Evolutionary conservation across 1,140 invertebrate species (phyloP), one percentile per base, ranked within the genome.

Genomic region (Halesus radiatus): DNA sequence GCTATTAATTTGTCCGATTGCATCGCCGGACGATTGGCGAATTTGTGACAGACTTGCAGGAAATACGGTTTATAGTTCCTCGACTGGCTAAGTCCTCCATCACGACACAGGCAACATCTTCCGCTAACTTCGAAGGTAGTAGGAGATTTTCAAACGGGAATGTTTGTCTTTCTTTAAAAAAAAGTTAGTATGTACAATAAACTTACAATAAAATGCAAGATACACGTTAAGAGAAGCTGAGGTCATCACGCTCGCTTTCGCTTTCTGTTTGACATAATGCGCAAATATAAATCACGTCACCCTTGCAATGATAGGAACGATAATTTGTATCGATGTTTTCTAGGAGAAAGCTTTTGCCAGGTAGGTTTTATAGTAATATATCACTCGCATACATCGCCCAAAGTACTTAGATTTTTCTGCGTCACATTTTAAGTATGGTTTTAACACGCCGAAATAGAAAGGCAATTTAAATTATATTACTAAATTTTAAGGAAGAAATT

Each of bases 261-360:
- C 60, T 75, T 75, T 75, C 72, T 74, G 22, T 75, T 58, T 26
- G 68, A 72, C 68, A 53, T 15, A 52, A 52, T 16, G 68, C 37
- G 68, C 68, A 56, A 56, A 56, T 75, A 75, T 37, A 60, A 75
- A 75, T 75, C 53, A 75, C 72, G 72, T 58, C 72, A 75, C 72
- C 72, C 52, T 75, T 75, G 58, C 26, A 58, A 29, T 37, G 15
- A 26, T 45, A 45, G 37, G 10, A 18, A 54, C 70, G 18, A 75
- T 58, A n/a, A 75, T 37, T 75, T 75, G 53, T 58, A 58, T 75
- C 52, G 3, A 75, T 20, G 32, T 58, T 75, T 56, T 58, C 10
- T 32, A 56, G 22, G 72, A 75, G 72, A 75, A 75, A 75, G 72
- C 45, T 18, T 23, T n/a, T 10, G 22, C 20, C 7, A 72, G 37